phyloP scores from a whole-genome alignment of 2,888 invertebrate genomes.

The Tenthredo livida region DNA sequence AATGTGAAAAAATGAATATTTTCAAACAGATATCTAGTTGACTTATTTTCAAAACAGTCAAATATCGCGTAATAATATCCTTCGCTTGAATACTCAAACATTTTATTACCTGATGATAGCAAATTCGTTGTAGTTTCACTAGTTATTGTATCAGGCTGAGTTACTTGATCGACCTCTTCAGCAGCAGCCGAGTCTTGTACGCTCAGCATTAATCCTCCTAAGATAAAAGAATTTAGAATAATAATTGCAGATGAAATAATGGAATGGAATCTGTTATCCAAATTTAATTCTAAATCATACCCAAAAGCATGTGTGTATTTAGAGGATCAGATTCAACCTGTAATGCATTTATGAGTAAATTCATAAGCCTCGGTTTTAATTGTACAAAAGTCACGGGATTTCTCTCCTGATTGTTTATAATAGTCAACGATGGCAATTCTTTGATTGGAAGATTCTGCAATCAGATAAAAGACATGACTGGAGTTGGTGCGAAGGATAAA shows the following conservation, averaged over 20 bases:
- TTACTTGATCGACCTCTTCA: slow-evolving; percentile 85
- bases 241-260: slow-evolving; percentile 27
- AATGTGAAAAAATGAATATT: not conserved
- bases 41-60: not conserved
- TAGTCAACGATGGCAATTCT: slow-evolving; percentile 79
- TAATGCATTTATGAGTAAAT: slow-evolving; percentile 90
- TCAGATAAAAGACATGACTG: not conserved
- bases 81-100: not conserved
- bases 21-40: not conserved
- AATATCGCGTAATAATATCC: not conserved
- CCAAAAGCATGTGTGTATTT: slow-evolving; percentile 92
- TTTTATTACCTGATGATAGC: slow-evolving; percentile 83
- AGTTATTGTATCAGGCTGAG: slow-evolving; percentile 79
- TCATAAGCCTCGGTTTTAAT: slow-evolving; percentile 87
- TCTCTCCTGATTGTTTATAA: slow-evolving; percentile 65
- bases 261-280: slow-evolving; percentile 27
- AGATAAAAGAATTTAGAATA: slow-evolving; percentile 60
- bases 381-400: slow-evolving; percentile 82
- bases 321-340: slow-evolving; percentile 91
- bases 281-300: slow-evolving; percentile 71
- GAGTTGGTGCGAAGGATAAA: not conserved
- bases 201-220: slow-evolving; percentile 87
- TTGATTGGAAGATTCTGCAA: slow-evolving; percentile 84
- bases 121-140: slow-evolving; percentile 82
- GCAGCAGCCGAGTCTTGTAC: slow-evolving; percentile 90